phyloP scores from a whole-genome alignment of 2,888 invertebrate genomes.

The Lasiommata megera region DNA sequence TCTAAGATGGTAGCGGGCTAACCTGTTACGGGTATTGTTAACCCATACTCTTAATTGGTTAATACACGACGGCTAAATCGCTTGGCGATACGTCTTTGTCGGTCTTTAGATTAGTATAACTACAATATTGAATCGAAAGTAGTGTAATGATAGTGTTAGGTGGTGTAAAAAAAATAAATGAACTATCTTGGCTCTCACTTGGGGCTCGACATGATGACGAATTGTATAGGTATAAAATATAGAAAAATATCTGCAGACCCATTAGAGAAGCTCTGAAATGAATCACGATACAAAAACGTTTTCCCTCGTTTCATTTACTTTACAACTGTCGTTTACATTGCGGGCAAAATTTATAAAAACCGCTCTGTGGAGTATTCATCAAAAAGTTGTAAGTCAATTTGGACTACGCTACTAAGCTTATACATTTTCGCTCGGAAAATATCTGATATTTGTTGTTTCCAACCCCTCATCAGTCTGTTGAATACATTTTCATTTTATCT shows the following conservation, averaged over 20 bases:
- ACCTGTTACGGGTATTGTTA: no score
- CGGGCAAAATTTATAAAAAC: background rate
- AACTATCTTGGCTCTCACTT: no score
- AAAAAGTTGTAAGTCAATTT: conserved; percentile 13
- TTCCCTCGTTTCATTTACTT: background rate
- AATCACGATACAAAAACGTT: background rate
- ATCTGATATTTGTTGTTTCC: background rate
- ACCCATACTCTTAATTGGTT: no score
- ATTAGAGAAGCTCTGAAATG: background rate
- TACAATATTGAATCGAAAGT: no score
- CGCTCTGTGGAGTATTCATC: conserved; percentile 5
- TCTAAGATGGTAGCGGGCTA: no score
- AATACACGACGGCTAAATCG: no score
- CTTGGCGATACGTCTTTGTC: no score
- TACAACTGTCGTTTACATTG: background rate
- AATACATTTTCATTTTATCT: conserved; percentile 7
- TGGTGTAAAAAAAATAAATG: no score
- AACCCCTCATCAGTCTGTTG: background rate
- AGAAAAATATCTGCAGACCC: background rate
- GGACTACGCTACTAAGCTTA: background rate
- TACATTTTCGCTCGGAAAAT: conserved; percentile 5
- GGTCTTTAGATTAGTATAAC: no score
- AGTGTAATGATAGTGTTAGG: no score
- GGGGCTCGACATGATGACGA: no score
- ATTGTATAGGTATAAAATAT: no score